Percentiles rank a stretch among this genome's conserved stretches.
These are phyloP conservation scores for Micropterix aruncella DNA, from an alignment of 2,888 invertebrate species.

Conservation along the genomic window DNA sequence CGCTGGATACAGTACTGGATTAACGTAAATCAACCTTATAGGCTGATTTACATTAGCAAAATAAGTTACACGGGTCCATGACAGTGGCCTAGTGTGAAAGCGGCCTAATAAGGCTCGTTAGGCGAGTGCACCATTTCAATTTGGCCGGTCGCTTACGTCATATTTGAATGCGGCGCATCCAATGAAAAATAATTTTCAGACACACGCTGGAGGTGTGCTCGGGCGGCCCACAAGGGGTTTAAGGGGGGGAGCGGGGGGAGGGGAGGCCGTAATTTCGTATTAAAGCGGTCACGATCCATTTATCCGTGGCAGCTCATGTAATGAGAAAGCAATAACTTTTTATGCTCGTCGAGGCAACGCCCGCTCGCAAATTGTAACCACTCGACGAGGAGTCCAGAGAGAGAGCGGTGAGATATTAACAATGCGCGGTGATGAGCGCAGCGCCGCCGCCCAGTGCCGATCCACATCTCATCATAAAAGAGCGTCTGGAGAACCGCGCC, in stretches of 20 bases:
- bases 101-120: background rate
- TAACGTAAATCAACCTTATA: too few species aligned
- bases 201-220: background rate
- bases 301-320: background rate
- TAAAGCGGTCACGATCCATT: background rate
- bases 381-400: too few species aligned
- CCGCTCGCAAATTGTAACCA: background rate
- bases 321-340: background rate
- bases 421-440: too few species aligned
- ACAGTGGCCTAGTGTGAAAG: too few species aligned
- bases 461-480: too few species aligned
- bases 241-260: too few species aligned
- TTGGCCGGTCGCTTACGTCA: background rate
- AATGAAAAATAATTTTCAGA: background rate
- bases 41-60: too few species aligned
- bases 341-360: background rate
- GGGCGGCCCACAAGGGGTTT: background rate
- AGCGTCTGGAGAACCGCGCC: too few species aligned
- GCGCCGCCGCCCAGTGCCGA: too few species aligned
- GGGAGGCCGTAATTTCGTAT: background rate
- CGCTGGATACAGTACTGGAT: too few species aligned
- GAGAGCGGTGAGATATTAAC: background rate
- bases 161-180: background rate
- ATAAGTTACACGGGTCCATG: too few species aligned
- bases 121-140: background rate